phyloP scores from a whole-genome alignment of 2,888 invertebrate species.

The Electrophaes corylata region DNA sequence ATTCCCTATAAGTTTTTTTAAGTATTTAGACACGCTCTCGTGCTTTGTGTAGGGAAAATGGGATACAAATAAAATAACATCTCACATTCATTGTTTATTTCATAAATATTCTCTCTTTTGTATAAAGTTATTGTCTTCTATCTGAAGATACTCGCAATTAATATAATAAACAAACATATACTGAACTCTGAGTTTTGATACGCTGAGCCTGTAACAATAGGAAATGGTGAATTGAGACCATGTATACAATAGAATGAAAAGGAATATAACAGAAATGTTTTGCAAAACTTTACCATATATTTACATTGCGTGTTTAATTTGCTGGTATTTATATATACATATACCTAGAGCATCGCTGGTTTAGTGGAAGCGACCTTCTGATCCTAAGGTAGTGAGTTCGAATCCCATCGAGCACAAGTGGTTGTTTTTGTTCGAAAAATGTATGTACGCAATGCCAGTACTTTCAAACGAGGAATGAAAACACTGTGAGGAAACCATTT shows the following conservation, averaged over 20 bases:
- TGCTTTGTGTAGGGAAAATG: too few species aligned
- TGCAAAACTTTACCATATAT: background rate
- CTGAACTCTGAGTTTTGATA: slow-evolving; percentile 38
- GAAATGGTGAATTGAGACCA: slow-evolving; percentile 14
- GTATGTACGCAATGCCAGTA: too few species aligned
- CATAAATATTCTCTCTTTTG: slow-evolving; percentile 37
- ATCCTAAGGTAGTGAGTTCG: too few species aligned
- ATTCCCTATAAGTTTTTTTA: too few species aligned
- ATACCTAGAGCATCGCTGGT: too few species aligned
- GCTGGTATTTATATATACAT: too few species aligned
- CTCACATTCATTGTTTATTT: slow-evolving; percentile 43
- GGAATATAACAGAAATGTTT: background rate
- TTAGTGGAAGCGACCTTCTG: too few species aligned
- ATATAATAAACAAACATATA: slow-evolving; percentile 45
- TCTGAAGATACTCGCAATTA: slow-evolving; percentile 43
- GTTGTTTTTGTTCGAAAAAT: too few species aligned
- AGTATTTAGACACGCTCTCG: too few species aligned
- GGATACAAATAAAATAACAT: slow-evolving; percentile 22
- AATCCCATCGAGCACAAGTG: too few species aligned
- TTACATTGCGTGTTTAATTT: background rate
- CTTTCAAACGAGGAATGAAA: too few species aligned
- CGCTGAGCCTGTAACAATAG: slow-evolving; percentile 55
- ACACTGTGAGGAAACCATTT: too few species aligned
- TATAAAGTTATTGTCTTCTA: slow-evolving; percentile 40
- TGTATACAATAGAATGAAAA: background rate